Evolutionary conservation across 53 echinoderm and acorn worm genomes (phyloP).

Genomic region (Zoroaster sp.): DNA sequence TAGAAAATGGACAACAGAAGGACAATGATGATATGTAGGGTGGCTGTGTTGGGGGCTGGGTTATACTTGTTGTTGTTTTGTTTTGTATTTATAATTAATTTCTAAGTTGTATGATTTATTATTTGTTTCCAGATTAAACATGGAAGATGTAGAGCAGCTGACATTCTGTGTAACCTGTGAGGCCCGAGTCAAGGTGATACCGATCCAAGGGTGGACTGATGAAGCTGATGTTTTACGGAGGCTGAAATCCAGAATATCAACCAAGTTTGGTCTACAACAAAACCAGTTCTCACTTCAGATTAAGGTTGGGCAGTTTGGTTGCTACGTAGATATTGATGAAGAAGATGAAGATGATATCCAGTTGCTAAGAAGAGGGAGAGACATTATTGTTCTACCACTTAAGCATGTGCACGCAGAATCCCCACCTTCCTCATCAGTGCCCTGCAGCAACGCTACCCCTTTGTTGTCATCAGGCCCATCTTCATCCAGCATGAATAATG

Average conservation of each 20-base stretch:
- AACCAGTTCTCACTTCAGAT: not conserved
- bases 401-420: not conserved
- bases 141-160: not conserved
- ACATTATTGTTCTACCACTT: not conserved
- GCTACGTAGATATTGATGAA: not conserved
- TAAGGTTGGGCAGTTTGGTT: not conserved
- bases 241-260: not conserved
- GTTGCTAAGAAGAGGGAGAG: not conserved
- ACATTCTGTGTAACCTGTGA: not conserved
- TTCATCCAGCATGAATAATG: not conserved
- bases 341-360: not conserved
- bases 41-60: too few relatives aligned
- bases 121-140: too few relatives aligned
- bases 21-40: too few relatives aligned
- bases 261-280: not conserved
- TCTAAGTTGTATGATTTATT: too few relatives aligned
- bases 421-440: too few relatives aligned
- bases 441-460: too few relatives aligned
- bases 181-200: not conserved
- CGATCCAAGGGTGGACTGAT: not conserved
- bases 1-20: too few relatives aligned
- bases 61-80: too few relatives aligned
- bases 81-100: too few relatives aligned
- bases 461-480: not conserved
- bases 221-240: not conserved